Evolutionary conservation across 2,888 invertebrate species (phyloP).

Genomic region (Acanthosepion pharaonis): DNA sequence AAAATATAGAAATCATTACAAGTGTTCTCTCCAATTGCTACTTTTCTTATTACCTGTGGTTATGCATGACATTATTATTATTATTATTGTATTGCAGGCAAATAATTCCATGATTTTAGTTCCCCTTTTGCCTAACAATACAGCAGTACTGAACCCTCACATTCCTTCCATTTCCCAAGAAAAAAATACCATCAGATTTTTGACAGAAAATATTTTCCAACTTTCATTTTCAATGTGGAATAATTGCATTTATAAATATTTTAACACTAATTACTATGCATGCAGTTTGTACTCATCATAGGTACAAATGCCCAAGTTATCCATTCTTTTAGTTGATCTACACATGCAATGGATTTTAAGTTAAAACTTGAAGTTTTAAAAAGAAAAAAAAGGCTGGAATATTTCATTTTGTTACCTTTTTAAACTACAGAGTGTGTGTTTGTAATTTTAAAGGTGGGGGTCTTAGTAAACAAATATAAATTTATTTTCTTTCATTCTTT

Average conservation of each 20-base stretch:
- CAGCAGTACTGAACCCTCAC: background rate
- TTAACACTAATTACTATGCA: background rate
- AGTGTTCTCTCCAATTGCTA: background rate
- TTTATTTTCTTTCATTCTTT: background rate
- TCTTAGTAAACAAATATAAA: background rate
- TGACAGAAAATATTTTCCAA: background rate
- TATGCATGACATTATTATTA: background rate
- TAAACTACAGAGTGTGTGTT: conserved; percentile 9
- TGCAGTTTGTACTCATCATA: background rate
- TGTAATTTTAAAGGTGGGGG: background rate
- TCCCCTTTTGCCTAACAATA: background rate
- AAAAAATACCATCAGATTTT: background rate
- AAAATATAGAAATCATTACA: background rate
- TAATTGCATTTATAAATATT: background rate
- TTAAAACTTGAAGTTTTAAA: background rate
- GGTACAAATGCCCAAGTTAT: background rate
- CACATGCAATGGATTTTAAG: conserved; percentile 4
- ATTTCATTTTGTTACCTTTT: background rate
- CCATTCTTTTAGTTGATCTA: conserved; percentile 8
- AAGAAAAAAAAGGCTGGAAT: background rate
- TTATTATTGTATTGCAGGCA: conserved; percentile 18
- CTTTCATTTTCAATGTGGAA: background rate
- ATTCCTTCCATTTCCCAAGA: background rate
- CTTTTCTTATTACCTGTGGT: conserved; percentile 33
- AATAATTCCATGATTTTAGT: background rate